phyloP scores from a whole-genome alignment of 2,888 invertebrate genomes.

The Achlya flavicornis region DNA sequence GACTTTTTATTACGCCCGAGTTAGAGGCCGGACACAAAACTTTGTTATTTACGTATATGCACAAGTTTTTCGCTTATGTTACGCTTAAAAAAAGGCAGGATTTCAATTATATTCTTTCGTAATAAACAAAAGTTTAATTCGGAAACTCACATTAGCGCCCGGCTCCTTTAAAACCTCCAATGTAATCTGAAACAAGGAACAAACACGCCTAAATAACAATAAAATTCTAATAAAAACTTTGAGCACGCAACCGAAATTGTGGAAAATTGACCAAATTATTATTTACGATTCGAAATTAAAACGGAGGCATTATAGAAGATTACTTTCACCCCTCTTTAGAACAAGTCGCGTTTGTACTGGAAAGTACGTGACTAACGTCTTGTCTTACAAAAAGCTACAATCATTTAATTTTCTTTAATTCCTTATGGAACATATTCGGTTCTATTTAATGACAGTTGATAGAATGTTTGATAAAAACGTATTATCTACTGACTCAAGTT shows the following conservation, averaged over 20 bases:
- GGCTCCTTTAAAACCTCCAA: conserved; percentile 79
- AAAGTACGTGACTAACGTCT: conserved; percentile 49
- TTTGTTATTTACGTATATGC: conserved; percentile 58
- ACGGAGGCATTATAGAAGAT: conserved; percentile 73
- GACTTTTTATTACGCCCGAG: conserved; percentile 55
- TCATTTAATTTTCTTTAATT: conserved; percentile 30
- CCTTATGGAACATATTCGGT: not conserved
- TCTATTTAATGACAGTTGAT: too few relatives aligned
- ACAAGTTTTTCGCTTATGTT: conserved; percentile 41
- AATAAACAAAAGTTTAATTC: conserved; percentile 74
- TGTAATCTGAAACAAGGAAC: conserved; percentile 84
- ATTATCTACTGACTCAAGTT: too few relatives aligned
- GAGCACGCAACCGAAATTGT: conserved; percentile 81
- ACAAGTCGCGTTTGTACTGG: conserved; percentile 53
- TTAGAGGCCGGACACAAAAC: conserved; percentile 56
- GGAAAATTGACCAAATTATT: conserved; percentile 83
- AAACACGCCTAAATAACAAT: conserved; percentile 84
- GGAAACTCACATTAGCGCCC: conserved; percentile 82
- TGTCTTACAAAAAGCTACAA: conserved; percentile 36
- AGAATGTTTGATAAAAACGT: too few relatives aligned
- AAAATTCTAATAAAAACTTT: conserved; percentile 84
- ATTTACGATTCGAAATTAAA: conserved; percentile 76
- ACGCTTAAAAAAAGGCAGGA: conserved; percentile 44
- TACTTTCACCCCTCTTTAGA: conserved; percentile 70
- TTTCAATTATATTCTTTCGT: conserved; percentile 68